Evolutionary conservation across 35 echinoderm and acorn worm genomes (phyloP).

Genomic region (Diadema setosum): DNA sequence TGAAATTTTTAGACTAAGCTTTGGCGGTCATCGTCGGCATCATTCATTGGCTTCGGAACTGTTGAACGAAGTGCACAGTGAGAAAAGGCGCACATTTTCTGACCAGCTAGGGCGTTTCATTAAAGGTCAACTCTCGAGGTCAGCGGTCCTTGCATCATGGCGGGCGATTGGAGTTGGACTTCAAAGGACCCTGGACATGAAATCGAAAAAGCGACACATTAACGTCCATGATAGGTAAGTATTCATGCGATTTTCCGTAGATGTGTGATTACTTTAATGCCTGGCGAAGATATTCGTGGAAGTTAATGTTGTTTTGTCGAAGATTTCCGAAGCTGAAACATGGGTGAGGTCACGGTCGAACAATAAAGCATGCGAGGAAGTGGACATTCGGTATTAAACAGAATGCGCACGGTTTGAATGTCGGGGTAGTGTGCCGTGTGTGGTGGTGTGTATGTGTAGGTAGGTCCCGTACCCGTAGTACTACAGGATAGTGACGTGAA

Average conservation of each 20-base stretch:
- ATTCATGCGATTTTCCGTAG: neutral
- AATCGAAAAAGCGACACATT: neutral
- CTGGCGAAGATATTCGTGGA: neutral
- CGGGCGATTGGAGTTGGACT: conserved; percentile 19
- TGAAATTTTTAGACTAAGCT: too few species aligned
- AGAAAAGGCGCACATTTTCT: neutral
- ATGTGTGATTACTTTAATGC: neutral
- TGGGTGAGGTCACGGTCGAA: neutral
- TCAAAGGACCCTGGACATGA: conserved; percentile 20
- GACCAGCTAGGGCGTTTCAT: conserved; percentile 27
- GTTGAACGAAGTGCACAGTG: neutral
- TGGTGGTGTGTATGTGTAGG: neutral
- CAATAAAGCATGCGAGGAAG: neutral
- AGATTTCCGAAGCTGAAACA: neutral
- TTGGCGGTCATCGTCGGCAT: too few species aligned
- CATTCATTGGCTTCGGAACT: too few species aligned
- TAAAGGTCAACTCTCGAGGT: conserved; percentile 19
- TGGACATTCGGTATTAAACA: neutral
- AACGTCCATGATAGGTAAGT: neutral
- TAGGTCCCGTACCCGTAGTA: too few species aligned
- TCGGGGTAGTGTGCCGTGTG: neutral
- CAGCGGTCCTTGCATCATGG: conserved; percentile 19
- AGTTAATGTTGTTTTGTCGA: neutral
- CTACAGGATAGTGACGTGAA: too few species aligned
- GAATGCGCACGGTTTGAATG: neutral